These are phyloP conservation scores for Listronotus oregonensis DNA, from an alignment of 1,140 invertebrate species.

Conservation along the genomic window DNA sequence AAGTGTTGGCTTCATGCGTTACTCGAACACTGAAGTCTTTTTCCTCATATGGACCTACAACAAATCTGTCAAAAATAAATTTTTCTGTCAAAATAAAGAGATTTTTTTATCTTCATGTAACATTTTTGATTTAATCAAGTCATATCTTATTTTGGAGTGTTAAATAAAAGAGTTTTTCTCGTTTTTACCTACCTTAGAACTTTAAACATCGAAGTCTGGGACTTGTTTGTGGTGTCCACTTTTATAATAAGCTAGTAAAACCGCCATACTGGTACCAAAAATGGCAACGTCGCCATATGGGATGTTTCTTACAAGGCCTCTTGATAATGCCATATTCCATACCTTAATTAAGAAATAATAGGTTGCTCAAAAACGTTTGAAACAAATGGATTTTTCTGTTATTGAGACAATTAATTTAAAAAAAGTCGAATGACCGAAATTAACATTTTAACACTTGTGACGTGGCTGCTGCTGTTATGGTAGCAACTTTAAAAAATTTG, in stretches of 20 bases:
- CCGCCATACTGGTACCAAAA: constrained; percentile 65
- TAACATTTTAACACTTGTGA: too few species aligned
- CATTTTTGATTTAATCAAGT: too few species aligned
- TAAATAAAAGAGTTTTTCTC: too few species aligned
- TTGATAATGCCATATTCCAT: constrained; percentile 73
- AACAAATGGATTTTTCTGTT: too few species aligned
- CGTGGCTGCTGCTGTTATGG: too few species aligned
- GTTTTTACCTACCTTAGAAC: constrained; percentile 61
- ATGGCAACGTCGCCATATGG: constrained; percentile 70
- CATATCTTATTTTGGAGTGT: too few species aligned
- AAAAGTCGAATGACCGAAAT: too few species aligned
- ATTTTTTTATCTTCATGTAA: neutral
- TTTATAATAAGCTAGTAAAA: constrained; percentile 65
- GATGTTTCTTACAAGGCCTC: constrained; percentile 66
- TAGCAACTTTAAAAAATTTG: too few species aligned
- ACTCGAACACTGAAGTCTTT: constrained; percentile 49
- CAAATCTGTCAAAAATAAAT: constrained; percentile 57
- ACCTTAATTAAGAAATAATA: constrained; percentile 15
- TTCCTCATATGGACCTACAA: constrained; percentile 68
- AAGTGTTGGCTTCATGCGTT: constrained; percentile 40
- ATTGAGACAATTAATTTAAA: too few species aligned
- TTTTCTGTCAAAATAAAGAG: neutral
- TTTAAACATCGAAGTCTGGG: constrained; percentile 68
- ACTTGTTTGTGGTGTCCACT: constrained; percentile 57
- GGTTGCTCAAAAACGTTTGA: too few species aligned